Evolutionary conservation across 2,797 vertebrate genomes (phyloP).

Genomic region (Lacerta bilineata): DNA sequence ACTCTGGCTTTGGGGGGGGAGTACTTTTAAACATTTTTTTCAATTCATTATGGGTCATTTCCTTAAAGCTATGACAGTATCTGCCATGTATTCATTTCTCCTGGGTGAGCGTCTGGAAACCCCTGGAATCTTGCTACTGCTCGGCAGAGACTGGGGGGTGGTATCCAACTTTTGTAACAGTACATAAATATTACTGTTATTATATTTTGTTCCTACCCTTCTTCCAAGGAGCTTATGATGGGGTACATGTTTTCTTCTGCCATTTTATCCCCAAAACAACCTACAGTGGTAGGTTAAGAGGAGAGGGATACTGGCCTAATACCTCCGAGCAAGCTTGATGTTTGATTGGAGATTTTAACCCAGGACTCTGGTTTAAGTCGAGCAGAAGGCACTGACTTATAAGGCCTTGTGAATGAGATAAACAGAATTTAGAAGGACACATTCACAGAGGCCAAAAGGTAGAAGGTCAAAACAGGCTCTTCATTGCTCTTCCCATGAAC

Average conservation of each 20-base stretch:
- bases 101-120: too few relatives aligned
- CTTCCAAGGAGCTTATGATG: neutral
- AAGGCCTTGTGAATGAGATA: neutral
- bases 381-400: neutral
- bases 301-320: neutral
- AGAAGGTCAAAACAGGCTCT: neutral
- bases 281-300: neutral
- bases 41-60: too few relatives aligned
- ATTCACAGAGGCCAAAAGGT: neutral
- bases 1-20: too few relatives aligned
- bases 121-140: too few relatives aligned
- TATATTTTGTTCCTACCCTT: neutral
- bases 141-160: too few relatives aligned
- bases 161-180: too few relatives aligned
- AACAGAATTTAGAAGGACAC: neutral
- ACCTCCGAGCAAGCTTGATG: neutral
- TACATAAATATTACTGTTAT: neutral
- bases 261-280: neutral
- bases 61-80: too few relatives aligned
- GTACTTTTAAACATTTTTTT: too few relatives aligned
- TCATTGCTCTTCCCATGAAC: constrained; percentile 3
- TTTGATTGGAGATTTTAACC: neutral
- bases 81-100: too few relatives aligned
- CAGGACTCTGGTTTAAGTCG: neutral
- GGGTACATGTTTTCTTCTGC: too few relatives aligned